These are phyloP conservation scores for Tethea ocularis DNA, from an alignment of 2,888 invertebrate species.

Conservation along the genomic window DNA sequence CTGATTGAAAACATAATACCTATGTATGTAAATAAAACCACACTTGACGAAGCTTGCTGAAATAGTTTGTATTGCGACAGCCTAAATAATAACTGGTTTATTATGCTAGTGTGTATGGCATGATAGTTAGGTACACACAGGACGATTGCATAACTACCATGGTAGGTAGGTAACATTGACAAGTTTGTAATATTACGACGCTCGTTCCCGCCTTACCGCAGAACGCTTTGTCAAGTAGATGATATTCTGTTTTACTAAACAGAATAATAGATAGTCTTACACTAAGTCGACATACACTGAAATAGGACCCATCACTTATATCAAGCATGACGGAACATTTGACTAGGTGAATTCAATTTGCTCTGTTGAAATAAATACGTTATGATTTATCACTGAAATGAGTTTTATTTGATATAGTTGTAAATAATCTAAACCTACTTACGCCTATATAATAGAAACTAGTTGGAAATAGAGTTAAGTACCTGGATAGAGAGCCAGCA, in stretches of 20 bases:
- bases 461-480: conserved; percentile 20
- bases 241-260: neutral
- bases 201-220: neutral
- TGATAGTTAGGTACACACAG: no score
- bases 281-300: neutral
- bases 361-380: neutral
- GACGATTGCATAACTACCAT: neutral
- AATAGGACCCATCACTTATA: neutral
- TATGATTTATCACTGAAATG: neutral
- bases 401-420: neutral
- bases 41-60: no score
- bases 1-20: no score
- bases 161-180: neutral
- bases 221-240: neutral
- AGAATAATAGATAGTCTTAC: neutral
- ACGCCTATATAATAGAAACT: neutral
- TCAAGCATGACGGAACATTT: neutral
- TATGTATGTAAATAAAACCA: no score
- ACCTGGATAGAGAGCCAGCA: conserved; percentile 86
- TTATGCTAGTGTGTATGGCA: no score
- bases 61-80: no score
- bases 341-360: neutral
- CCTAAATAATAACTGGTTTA: no score
- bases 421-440: neutral
- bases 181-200: neutral